These are phyloP conservation scores for Platypus cylindrus DNA, from an alignment of 2,888 invertebrate genomes.

Conservation along the genomic window DNA sequence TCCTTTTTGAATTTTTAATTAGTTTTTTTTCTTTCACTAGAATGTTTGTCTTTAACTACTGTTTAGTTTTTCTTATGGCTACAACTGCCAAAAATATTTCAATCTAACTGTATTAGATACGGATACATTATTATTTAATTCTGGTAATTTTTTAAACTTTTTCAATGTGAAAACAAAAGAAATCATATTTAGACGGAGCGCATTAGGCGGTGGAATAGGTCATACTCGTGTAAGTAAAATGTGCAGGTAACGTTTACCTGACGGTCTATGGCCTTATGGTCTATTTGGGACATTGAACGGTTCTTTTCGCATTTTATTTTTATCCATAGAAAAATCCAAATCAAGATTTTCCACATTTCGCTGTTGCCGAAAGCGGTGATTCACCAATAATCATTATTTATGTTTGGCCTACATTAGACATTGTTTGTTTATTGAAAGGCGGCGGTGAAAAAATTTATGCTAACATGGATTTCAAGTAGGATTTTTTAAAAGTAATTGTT, in stretches of 20 bases:
- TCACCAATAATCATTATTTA: constrained; percentile 70
- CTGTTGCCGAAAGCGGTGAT: constrained; percentile 70
- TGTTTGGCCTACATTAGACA: constrained; percentile 67
- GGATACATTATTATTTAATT: constrained; percentile 60
- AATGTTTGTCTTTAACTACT: constrained; percentile 9
- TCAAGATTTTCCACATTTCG: constrained; percentile 49
- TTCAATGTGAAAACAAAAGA: constrained; percentile 53
- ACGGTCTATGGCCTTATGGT: no score
- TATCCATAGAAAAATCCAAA: constrained; percentile 49
- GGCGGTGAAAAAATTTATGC: constrained; percentile 66
- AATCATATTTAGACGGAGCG: constrained; percentile 58
- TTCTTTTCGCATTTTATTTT: constrained; percentile 1
- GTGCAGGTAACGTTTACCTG: background rate
- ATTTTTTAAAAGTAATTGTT: no score
- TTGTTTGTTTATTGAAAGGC: constrained; percentile 57
- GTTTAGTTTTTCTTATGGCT: constrained; percentile 70
- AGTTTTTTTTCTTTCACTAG: background rate
- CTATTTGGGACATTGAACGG: background rate
- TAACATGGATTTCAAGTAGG: constrained; percentile 58
- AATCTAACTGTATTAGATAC: constrained; percentile 69
- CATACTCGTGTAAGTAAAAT: constrained; percentile 49
- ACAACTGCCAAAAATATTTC: constrained; percentile 67
- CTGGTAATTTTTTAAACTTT: constrained; percentile 72
- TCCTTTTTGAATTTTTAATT: constrained; percentile 35
- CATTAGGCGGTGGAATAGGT: constrained; percentile 70